Percentiles rank a stretch among this genome's conserved stretches.
Evolutionary conservation across 2,797 vertebrate species (phyloP).

Genomic region (Dromococcyx pavoninus): DNA sequence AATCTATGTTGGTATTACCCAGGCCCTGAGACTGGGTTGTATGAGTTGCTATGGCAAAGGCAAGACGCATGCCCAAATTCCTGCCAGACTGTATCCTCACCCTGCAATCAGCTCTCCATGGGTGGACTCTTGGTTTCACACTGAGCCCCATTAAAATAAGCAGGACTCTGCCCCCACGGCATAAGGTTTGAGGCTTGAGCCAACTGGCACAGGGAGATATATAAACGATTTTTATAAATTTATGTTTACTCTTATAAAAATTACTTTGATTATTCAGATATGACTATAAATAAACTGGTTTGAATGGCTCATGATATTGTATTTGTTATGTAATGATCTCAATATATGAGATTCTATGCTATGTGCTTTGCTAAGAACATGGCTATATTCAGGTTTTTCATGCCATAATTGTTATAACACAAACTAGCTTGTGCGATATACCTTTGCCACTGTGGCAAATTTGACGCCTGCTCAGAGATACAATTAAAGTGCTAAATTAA

Average conservation of each 20-base stretch:
- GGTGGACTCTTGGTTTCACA: background rate
- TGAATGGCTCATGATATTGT: background rate
- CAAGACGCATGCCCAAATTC: background rate
- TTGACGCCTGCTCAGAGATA: background rate
- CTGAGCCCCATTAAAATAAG: accelerated
- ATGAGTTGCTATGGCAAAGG: background rate
- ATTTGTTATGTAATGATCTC: accelerated
- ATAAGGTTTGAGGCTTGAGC: background rate
- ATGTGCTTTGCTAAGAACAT: background rate
- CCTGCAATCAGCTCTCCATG: background rate
- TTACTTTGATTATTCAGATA: accelerated
- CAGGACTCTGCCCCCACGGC: accelerated
- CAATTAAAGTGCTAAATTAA: background rate
- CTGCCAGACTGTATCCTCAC: background rate
- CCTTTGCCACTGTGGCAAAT: background rate
- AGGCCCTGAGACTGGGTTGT: background rate
- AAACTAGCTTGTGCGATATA: background rate
- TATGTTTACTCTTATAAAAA: background rate
- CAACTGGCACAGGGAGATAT: background rate
- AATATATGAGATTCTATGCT: accelerated
- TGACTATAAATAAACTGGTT: accelerated
- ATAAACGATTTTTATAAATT: background rate
- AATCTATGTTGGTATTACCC: background rate
- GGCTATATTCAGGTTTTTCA: background rate
- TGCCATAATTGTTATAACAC: accelerated